phyloP scores from a whole-genome alignment of 2,797 vertebrate genomes.

The Pseudochirops corinnae region DNA sequence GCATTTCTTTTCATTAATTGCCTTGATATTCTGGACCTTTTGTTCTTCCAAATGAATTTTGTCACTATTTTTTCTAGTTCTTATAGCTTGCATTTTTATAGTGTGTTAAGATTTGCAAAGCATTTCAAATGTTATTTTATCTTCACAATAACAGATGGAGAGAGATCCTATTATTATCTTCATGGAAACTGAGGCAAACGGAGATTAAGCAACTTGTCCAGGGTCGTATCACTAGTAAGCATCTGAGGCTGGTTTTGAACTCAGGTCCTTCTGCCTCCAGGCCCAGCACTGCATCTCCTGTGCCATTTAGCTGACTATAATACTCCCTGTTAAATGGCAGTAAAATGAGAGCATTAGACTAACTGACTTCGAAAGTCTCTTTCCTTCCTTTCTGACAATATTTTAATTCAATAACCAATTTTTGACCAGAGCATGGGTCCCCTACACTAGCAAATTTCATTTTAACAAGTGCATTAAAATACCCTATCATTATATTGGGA shows the following conservation, averaged over 20 bases:
- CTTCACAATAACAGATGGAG: neutral
- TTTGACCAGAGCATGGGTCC: neutral
- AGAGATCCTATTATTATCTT: neutral
- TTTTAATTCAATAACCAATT: neutral
- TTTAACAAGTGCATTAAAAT: neutral
- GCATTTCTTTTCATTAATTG: too few relatives aligned
- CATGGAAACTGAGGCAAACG: neutral
- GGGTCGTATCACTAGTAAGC: neutral
- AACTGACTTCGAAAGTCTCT: neutral
- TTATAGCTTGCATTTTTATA: neutral
- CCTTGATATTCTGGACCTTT: too few relatives aligned
- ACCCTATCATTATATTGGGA: neutral
- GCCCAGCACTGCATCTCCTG: neutral
- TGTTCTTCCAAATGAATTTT: too few relatives aligned
- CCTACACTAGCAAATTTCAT: neutral
- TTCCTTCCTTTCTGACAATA: neutral
- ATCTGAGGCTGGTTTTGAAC: neutral
- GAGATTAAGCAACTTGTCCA: neutral
- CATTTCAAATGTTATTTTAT: neutral
- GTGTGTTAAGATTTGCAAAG: neutral
- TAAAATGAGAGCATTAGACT: neutral
- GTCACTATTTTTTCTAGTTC: too few relatives aligned
- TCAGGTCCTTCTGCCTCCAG: neutral
- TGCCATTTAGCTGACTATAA: neutral
- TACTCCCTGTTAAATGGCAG: neutral